These are phyloP conservation scores for Micromussa lordhowensis DNA, from an alignment of 92 coral and sea anemone species.

Conservation along the genomic window DNA sequence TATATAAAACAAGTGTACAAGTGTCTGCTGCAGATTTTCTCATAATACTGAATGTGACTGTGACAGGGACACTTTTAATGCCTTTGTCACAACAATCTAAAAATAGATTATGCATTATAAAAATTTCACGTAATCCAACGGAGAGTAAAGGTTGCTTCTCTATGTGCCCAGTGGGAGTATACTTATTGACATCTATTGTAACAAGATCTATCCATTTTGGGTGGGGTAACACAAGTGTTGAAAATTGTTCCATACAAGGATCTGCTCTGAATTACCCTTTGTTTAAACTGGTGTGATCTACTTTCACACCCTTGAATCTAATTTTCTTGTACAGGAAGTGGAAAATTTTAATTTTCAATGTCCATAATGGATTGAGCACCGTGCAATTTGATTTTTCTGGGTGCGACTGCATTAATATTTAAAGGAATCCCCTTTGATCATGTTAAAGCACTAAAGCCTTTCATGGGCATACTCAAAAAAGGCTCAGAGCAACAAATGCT, in stretches of 20 bases:
- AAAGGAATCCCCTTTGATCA: slow-evolving; percentile 17
- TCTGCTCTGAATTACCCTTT: background rate
- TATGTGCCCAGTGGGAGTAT: background rate
- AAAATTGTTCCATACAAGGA: slow-evolving; percentile 32
- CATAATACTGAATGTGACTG: background rate
- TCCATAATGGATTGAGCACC: background rate
- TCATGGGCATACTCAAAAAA: slow-evolving; percentile 19
- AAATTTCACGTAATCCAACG: background rate
- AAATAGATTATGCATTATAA: background rate
- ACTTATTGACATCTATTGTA: background rate
- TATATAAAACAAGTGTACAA: background rate
- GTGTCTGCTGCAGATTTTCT: background rate
- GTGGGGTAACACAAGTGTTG: slow-evolving; percentile 17
- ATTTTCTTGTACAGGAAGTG: slow-evolving; percentile 4
- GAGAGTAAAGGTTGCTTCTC: slow-evolving; percentile 25
- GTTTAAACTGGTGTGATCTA: background rate
- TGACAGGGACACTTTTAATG: background rate
- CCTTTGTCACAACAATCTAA: background rate
- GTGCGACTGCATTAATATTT: background rate
- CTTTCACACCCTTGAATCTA: background rate
- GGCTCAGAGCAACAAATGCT: background rate
- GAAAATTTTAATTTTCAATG: background rate
- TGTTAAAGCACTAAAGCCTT: background rate
- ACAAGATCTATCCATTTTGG: background rate
- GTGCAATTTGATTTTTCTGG: background rate